Percentiles rank a stretch among this genome's conserved stretches.
phyloP scores from a whole-genome alignment of 2,113 vertebrate species.

The Lasiurus borealis region DNA sequence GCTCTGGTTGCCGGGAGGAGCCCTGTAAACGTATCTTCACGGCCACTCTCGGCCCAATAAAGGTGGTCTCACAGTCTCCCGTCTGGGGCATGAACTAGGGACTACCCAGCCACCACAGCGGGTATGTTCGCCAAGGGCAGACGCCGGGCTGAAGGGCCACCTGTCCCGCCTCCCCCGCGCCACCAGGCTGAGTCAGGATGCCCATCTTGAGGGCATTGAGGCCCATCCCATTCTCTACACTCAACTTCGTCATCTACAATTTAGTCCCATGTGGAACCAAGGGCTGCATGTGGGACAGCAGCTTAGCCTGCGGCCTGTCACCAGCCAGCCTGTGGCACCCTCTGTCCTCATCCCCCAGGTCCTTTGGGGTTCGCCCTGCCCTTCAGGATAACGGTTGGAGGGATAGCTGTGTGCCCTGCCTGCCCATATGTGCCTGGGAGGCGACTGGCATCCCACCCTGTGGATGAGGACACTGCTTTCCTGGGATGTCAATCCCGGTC shows the following conservation, averaged over 20 bases:
- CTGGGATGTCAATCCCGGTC: not conserved
- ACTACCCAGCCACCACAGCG: not conserved
- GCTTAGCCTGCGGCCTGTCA: not conserved
- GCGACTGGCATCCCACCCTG: not conserved
- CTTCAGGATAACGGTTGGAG: too few species aligned
- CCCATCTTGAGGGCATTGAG: accelerated
- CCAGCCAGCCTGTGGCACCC: not conserved
- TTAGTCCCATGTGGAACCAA: not conserved
- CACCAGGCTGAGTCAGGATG: too few species aligned
- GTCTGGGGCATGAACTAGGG: not conserved
- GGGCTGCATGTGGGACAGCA: too few species aligned
- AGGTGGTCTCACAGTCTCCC: not conserved
- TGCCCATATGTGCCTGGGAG: not conserved
- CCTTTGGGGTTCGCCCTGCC: not conserved
- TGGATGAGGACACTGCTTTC: not conserved
- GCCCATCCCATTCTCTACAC: too few species aligned
- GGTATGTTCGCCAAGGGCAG: accelerated
- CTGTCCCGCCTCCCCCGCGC: too few species aligned
- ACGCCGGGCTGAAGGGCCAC: not conserved
- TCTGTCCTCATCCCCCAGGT: not conserved
- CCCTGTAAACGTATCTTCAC: too few species aligned
- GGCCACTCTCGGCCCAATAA: constrained; percentile 43
- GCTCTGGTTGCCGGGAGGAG: not conserved
- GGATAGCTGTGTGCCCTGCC: not conserved
- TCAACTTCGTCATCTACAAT: not conserved